phyloP scores from a whole-genome alignment of 2,113 vertebrate genomes.

The Lamprotornis superbus region DNA sequence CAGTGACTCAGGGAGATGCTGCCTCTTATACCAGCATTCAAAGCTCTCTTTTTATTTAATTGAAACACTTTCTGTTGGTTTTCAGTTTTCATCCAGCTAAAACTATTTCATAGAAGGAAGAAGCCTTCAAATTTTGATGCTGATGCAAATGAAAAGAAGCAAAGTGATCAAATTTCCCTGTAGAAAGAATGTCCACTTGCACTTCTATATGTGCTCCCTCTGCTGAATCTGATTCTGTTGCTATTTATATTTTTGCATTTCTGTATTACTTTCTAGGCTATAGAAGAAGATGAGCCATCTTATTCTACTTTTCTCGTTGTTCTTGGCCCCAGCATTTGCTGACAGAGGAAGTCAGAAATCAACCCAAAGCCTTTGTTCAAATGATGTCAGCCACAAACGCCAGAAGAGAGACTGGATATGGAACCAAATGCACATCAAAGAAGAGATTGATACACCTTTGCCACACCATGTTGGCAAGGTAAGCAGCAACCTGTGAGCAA shows the following conservation, averaged over 20 bases:
- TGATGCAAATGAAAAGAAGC: not conserved
- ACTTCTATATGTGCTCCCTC: not conserved
- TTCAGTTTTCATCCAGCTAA: not conserved
- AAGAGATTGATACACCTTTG: slow-evolving; percentile 70
- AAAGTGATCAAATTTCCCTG: not conserved
- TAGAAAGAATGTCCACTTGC: not conserved
- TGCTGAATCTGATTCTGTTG: not conserved
- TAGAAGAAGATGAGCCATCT: slow-evolving; percentile 40
- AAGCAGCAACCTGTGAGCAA: not conserved
- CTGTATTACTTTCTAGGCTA: not conserved
- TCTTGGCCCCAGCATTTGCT: not conserved
- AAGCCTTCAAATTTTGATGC: not conserved
- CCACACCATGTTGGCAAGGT: slow-evolving; percentile 86
- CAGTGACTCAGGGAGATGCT: not conserved
- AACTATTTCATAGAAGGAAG: not conserved
- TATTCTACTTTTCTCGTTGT: slow-evolving; percentile 17
- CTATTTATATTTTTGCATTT: not conserved
- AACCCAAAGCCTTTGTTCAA: not conserved
- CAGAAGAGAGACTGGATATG: slow-evolving; percentile 89
- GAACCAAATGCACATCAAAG: slow-evolving; percentile 84
- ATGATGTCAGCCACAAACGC: slow-evolving; percentile 42
- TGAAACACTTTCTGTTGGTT: not conserved
- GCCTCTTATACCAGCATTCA: not conserved
- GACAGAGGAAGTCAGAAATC: not conserved
- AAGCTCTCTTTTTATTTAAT: not conserved